Conservation (phyloP, 1,140 invertebrate genomes). For the Leptopilina boulardi region DNA sequence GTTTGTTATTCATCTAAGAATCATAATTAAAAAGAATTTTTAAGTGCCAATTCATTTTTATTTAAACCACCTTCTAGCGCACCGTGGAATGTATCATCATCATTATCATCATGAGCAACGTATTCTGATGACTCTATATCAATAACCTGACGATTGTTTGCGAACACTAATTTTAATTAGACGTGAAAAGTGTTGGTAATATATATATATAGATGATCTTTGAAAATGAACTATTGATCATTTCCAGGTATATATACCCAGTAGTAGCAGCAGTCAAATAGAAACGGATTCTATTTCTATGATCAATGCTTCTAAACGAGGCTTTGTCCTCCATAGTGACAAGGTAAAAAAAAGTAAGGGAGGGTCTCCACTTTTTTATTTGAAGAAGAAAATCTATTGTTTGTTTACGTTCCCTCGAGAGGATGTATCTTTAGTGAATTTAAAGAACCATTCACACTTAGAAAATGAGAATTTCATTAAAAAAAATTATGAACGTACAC, state of each 20-base stretch:
- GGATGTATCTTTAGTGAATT: neutral
- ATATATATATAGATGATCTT: neutral
- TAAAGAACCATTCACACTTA: slow-evolving; percentile 10
- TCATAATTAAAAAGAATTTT: too few relatives aligned
- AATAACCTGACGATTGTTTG: too few relatives aligned
- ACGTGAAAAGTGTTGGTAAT: too few relatives aligned
- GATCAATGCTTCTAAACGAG: slow-evolving; percentile 29
- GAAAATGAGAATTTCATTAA: neutral
- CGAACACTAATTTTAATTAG: too few relatives aligned
- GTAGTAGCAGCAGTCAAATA: neutral
- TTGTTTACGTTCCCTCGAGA: slow-evolving; percentile 13
- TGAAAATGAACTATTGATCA: neutral
- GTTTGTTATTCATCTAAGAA: too few relatives aligned
- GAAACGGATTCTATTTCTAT: neutral
- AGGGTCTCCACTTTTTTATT: neutral
- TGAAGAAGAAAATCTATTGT: neutral
- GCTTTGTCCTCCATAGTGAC: slow-evolving; percentile 11
- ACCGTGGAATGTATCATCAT: too few relatives aligned
- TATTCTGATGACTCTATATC: neutral
- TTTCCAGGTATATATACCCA: neutral
- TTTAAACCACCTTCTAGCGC: too few relatives aligned
- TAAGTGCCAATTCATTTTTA: too few relatives aligned
- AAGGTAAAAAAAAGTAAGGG: neutral
- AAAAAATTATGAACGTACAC: too few relatives aligned
- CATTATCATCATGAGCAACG: neutral